Evolutionary conservation across 2,888 invertebrate genomes (phyloP).

Genomic region (Eilema griseolum): DNA sequence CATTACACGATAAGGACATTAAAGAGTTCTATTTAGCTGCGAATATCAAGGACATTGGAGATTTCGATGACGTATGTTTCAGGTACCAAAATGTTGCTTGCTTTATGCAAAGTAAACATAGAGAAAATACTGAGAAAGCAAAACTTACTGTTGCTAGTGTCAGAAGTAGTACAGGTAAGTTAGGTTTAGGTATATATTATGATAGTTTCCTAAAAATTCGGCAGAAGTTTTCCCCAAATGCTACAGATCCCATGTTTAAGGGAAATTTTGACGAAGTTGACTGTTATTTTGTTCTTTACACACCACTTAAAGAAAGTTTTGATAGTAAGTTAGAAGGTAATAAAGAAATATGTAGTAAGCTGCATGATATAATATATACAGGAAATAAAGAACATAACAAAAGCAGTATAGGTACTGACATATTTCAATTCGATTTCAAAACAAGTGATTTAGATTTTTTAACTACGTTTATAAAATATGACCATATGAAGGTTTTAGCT

Average conservation of each 20-base stretch:
- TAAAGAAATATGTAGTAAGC: constrained; percentile 39
- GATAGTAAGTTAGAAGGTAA: constrained; percentile 34
- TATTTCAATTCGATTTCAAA: constrained; percentile 55
- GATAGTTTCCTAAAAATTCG: constrained; percentile 60
- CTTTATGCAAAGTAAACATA: constrained; percentile 61
- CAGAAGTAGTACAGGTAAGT: constrained; percentile 44
- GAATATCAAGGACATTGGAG: constrained; percentile 58
- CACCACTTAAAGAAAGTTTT: constrained; percentile 54
- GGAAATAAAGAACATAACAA: constrained; percentile 19
- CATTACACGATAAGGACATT: constrained; percentile 51
- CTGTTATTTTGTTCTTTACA: constrained; percentile 57
- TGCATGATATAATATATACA: constrained; percentile 52
- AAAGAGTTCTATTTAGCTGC: constrained; percentile 54
- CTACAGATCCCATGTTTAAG: constrained; percentile 52
- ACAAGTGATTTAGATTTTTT: constrained; percentile 45
- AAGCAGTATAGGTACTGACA: constrained; percentile 15
- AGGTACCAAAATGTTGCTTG: constrained; percentile 51
- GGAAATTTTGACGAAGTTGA: constrained; percentile 50
- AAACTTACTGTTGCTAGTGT: constrained; percentile 54
- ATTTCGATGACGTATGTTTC: constrained; percentile 60
- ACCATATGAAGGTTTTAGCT: constrained; percentile 49
- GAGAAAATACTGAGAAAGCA: constrained; percentile 52
- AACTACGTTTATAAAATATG: constrained; percentile 48
- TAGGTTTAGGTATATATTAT: constrained; percentile 55
- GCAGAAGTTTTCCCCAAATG: constrained; percentile 46